A percentile compares a stretch with the other conserved stretches of the same genome.
These are phyloP conservation scores for Chelonoidis abingdonii DNA, from an alignment of 2,113 vertebrate species.

Conservation along the genomic window DNA sequence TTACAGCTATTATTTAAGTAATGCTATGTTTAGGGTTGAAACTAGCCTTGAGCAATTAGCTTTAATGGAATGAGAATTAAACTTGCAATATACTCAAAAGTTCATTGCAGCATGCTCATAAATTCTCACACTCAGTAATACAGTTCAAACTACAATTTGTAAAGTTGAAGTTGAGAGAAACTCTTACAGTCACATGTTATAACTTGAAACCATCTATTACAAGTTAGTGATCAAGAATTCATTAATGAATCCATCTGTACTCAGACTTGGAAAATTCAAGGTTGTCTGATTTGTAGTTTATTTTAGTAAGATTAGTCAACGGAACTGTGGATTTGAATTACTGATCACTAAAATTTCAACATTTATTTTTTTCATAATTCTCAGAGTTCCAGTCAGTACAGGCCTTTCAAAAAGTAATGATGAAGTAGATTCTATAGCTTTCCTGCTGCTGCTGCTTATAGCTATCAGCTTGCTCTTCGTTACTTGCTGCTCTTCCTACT, in stretches of 20 bases:
- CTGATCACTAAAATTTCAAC: neutral
- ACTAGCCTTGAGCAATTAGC: neutral
- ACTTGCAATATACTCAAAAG: neutral
- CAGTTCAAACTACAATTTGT: neutral
- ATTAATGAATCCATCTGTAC: neutral
- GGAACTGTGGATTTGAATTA: neutral
- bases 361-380: neutral
- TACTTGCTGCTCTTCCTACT: neutral
- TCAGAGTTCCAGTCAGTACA: neutral
- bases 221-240: neutral
- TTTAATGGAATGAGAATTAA: neutral
- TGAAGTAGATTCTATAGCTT: neutral
- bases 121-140: neutral
- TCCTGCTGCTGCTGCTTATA: neutral
- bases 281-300: neutral
- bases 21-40: neutral
- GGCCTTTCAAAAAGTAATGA: neutral
- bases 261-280: neutral
- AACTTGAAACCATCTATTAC: neutral
- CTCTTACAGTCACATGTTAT: neutral
- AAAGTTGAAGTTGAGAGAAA: neutral
- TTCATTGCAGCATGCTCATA: neutral
- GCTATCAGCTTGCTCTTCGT: neutral
- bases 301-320: neutral
- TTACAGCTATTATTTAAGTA: neutral